Conservation (phyloP, 1,140 invertebrate species). For the Augochlora pura region DNA sequence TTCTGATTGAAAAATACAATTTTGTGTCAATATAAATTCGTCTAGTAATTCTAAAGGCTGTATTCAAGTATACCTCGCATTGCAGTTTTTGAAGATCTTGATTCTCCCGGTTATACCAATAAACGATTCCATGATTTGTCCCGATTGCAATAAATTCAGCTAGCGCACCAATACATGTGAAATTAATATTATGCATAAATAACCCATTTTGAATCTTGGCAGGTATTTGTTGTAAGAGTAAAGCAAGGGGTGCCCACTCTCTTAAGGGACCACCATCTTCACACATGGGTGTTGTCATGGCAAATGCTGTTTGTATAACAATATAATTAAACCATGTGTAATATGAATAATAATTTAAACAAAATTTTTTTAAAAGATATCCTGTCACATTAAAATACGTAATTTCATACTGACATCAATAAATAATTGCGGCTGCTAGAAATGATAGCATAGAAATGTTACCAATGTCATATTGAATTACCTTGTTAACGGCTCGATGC, state of each 20-base stretch:
- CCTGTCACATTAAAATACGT: background rate
- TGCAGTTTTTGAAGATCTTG: conserved; percentile 88
- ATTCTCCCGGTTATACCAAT: conserved; percentile 90
- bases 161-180: conserved; percentile 92
- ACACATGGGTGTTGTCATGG: conserved; percentile 77
- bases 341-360: too few species aligned
- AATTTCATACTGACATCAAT: background rate
- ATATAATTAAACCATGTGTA: background rate
- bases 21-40: background rate
- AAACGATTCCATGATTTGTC: conserved; percentile 91
- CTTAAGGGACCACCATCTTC: conserved; percentile 84
- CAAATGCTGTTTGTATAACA: conserved; percentile 37
- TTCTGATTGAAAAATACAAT: conserved; percentile 81
- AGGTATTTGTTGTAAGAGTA: conserved; percentile 89
- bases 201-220: conserved; percentile 88
- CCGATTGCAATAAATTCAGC: conserved; percentile 91
- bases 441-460: background rate
- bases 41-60: conserved; percentile 3
- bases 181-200: conserved; percentile 88
- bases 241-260: conserved; percentile 91
- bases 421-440: too few species aligned
- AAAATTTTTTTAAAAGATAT: background rate
- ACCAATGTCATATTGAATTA: background rate
- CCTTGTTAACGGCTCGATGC: background rate
- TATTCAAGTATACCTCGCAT: conserved; percentile 85